Percentiles rank a stretch among this genome's conserved stretches.
Conservation (phyloP, 2,113 vertebrate species). For the Porphyrio hochstetteri region DNA sequence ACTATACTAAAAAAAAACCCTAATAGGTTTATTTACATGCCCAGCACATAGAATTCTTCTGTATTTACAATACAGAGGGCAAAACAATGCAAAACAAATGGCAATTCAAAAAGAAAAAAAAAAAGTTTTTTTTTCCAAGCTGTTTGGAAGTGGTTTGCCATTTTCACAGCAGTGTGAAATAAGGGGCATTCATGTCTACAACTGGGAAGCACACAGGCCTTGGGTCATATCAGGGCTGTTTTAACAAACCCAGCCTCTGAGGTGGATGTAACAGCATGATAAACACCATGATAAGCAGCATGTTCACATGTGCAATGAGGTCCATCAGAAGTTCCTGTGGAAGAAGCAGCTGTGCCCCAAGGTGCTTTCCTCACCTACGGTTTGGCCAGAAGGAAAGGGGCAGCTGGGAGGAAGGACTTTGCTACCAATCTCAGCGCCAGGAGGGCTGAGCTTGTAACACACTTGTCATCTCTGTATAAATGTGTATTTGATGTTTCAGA, state of each 20-base stretch:
- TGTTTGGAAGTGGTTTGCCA: background rate
- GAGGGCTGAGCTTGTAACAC: background rate
- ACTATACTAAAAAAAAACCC: constrained; percentile 1
- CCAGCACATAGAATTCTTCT: constrained; percentile 26
- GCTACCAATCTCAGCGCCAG: background rate
- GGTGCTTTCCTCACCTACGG: background rate
- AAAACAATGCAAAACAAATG: constrained; percentile 42
- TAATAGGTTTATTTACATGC: constrained; percentile 59
- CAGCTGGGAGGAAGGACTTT: background rate
- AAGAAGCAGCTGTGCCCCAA: background rate
- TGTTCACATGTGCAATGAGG: no score
- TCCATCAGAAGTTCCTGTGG: background rate
- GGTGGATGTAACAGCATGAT: background rate
- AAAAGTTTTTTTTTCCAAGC: background rate
- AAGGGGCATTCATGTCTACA: background rate
- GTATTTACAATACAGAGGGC: constrained; percentile 4
- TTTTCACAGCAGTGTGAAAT: background rate
- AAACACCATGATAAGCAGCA: background rate
- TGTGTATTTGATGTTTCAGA: background rate
- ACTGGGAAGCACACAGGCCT: background rate
- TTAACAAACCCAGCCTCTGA: background rate
- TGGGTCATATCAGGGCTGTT: background rate
- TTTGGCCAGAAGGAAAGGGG: background rate
- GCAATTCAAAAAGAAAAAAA: background rate
- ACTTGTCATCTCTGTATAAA: background rate